Conservation (phyloP, 2,888 invertebrate species). For the Rosalia funebris region DNA sequence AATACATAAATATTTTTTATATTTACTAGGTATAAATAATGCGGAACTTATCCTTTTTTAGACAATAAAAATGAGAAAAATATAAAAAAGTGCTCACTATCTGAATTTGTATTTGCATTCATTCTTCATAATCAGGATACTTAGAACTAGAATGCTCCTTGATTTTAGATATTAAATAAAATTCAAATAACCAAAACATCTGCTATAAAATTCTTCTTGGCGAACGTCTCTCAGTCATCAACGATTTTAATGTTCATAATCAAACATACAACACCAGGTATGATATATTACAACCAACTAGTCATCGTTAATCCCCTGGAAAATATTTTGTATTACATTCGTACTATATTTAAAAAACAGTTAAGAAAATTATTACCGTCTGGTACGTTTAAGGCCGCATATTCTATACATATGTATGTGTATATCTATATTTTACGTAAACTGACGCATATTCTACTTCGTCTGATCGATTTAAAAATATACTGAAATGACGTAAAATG, state of each 20-base stretch:
- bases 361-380: conserved; percentile 15
- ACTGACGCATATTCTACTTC: conserved; percentile 5
- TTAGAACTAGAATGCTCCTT: no score
- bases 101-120: no score
- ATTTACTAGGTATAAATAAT: no score
- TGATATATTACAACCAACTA: not conserved
- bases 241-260: not conserved
- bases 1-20: no score
- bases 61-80: no score
- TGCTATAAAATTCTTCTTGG: not conserved
- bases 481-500: conserved; percentile 12
- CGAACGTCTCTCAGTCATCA: not conserved
- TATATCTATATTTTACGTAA: conserved; percentile 1
- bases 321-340: conserved; percentile 2
- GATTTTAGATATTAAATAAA: no score
- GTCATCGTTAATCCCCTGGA: not conserved
- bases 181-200: no score
- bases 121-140: no score
- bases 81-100: no score
- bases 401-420: not conserved
- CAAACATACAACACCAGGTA: not conserved
- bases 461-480: conserved; percentile 20
- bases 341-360: conserved; percentile 8
- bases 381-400: not conserved
- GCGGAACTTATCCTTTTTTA: no score